phyloP scores from a whole-genome alignment of 2,888 invertebrate genomes.

The Bombylius major region DNA sequence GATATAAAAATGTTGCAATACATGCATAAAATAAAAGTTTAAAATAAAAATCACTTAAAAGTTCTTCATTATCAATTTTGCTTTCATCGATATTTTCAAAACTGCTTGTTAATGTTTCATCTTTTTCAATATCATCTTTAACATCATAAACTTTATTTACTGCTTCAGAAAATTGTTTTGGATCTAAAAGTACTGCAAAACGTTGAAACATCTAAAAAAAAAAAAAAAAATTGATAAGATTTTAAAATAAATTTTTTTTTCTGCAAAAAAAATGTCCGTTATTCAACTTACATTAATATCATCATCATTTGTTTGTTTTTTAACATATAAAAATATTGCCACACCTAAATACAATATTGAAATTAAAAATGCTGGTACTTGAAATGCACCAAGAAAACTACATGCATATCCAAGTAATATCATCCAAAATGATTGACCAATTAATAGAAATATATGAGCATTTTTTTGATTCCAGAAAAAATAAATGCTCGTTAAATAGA shows the following conservation, averaged over 20 bases:
- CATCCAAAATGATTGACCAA: constrained; percentile 63
- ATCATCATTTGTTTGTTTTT: constrained; percentile 1
- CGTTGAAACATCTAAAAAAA: not conserved
- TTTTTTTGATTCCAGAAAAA: constrained; percentile 65
- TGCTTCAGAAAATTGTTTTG: constrained; percentile 26
- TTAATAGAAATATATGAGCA: constrained; percentile 49
- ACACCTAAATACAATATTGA: constrained; percentile 52
- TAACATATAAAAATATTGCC: constrained; percentile 40
- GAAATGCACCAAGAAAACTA: constrained; percentile 59
- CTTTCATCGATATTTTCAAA: not conserved
- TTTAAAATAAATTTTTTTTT: no score
- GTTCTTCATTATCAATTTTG: constrained; percentile 27
- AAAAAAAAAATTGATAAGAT: not conserved
- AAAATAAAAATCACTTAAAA: constrained; percentile 56
- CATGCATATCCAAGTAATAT: constrained; percentile 62
- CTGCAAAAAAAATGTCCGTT: not conserved
- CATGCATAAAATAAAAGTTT: constrained; percentile 72
- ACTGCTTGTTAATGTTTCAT: constrained; percentile 14
- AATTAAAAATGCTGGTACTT: constrained; percentile 59
- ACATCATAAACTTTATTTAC: constrained; percentile 27
- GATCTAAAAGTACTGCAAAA: constrained; percentile 24
- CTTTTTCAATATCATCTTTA: constrained; percentile 22
- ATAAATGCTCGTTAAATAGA: constrained; percentile 58
- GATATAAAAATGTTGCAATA: constrained; percentile 71
- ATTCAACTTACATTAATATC: not conserved